Percentiles rank a stretch among this genome's conserved stretches.
Evolutionary conservation across 2,888 invertebrate genomes (phyloP).

Genomic region (Synergus gifuensis): DNA sequence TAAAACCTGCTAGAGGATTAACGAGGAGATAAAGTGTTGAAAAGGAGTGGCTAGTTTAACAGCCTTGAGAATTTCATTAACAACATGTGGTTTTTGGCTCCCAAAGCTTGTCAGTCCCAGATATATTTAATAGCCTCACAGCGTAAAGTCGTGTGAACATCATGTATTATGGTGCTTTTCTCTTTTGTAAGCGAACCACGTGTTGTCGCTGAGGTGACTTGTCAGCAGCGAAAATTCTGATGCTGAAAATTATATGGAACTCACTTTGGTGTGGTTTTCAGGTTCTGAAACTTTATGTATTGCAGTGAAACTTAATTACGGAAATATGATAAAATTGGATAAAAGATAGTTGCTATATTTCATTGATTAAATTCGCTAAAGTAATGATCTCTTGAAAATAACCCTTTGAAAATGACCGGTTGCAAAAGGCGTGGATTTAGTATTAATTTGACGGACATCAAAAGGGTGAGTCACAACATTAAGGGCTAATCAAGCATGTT

Average conservation of each 20-base stretch:
- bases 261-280: not conserved
- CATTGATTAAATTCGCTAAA: not conserved
- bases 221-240: not conserved
- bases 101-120: slow-evolving; percentile 50
- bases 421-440: not conserved
- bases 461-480: slow-evolving; percentile 29
- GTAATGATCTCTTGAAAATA: not conserved
- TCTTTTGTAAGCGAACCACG: slow-evolving; percentile 46
- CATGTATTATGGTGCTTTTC: slow-evolving; percentile 24
- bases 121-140: slow-evolving; percentile 42
- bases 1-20: not conserved
- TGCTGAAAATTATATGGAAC: not conserved
- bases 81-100: slow-evolving; percentile 44
- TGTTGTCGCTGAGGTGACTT: slow-evolving; percentile 12
- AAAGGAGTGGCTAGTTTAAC: not conserved
- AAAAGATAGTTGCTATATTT: not conserved
- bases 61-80: slow-evolving; percentile 42
- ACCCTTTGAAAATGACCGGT: not conserved
- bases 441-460: slow-evolving; percentile 14
- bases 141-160: slow-evolving; percentile 17
- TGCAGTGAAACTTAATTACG: not conserved
- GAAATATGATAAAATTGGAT: too few species aligned
- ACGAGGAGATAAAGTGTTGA: not conserved
- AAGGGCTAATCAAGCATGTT: slow-evolving; percentile 36
- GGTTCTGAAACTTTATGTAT: not conserved